phyloP scores from a whole-genome alignment of 1,140 invertebrate genomes.

The Sarcophaga bullata region DNA sequence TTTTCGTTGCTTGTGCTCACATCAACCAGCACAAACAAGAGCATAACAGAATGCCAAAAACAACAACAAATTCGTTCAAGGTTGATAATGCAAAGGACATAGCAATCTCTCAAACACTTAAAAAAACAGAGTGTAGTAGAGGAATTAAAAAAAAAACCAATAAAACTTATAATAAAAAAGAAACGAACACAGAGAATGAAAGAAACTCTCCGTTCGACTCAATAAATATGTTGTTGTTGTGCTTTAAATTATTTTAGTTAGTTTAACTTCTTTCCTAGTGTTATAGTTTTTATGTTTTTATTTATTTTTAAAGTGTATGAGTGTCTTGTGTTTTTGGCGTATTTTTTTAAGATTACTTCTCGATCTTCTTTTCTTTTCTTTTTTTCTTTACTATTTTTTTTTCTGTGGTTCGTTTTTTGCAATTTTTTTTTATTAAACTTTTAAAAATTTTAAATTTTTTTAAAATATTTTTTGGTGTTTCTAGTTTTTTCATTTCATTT shows the following conservation, averaged over 20 bases:
- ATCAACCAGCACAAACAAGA: conserved; percentile 2
- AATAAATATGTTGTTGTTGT: not conserved
- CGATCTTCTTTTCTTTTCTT: too few species aligned
- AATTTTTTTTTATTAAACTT: too few species aligned
- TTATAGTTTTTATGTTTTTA: not conserved
- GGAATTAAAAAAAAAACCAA: not conserved
- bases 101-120: not conserved
- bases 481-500: not conserved
- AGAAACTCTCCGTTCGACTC: not conserved
- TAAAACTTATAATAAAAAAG: not conserved
- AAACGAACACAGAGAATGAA: not conserved
- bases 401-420: not conserved
- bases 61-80: conserved; percentile 34
- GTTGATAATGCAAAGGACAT: conserved; percentile 31
- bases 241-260: not conserved
- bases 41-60: not conserved
- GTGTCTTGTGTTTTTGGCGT: not conserved
- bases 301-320: not conserved
- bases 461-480: not conserved
- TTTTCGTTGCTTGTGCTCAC: too few species aligned
- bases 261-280: not conserved
- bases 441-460: conserved; percentile 19
- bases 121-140: not conserved
- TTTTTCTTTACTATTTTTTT: not conserved
- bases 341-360: not conserved